Conservation (phyloP, 2,797 vertebrate species). For the Rhabdomys pumilio region DNA sequence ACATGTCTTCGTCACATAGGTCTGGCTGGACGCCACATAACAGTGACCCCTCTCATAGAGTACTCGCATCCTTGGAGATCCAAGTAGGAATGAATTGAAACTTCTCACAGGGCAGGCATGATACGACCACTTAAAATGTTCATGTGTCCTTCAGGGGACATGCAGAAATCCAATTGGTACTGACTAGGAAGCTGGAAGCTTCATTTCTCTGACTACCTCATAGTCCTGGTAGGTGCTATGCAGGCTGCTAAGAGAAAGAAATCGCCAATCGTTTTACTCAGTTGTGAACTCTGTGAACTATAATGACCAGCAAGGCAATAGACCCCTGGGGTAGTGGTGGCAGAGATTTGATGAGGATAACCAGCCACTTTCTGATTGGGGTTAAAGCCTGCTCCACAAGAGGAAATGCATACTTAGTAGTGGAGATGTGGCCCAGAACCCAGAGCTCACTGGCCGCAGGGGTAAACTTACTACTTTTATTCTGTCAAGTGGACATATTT, state of each 20-base stretch:
- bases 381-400: neutral
- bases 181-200: neutral
- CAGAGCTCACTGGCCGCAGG: neutral
- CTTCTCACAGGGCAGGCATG: neutral
- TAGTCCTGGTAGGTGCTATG: neutral
- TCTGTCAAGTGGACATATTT: neutral
- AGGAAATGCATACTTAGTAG: neutral
- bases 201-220: neutral
- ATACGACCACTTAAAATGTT: neutral
- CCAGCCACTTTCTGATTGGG: neutral
- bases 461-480: neutral
- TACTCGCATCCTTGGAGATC: neutral
- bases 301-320: neutral
- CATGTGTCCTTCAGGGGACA: neutral
- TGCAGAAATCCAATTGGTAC: neutral
- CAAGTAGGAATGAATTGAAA: constrained; percentile 3
- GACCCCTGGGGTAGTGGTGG: no score
- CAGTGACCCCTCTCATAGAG: neutral
- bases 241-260: neutral
- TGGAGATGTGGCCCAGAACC: neutral
- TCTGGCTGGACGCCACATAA: neutral
- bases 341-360: neutral
- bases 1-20: neutral
- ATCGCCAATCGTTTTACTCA: neutral
- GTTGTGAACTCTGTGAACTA: neutral